phyloP scores from a whole-genome alignment of 2,888 invertebrate genomes.

The Apodemia duryi region DNA sequence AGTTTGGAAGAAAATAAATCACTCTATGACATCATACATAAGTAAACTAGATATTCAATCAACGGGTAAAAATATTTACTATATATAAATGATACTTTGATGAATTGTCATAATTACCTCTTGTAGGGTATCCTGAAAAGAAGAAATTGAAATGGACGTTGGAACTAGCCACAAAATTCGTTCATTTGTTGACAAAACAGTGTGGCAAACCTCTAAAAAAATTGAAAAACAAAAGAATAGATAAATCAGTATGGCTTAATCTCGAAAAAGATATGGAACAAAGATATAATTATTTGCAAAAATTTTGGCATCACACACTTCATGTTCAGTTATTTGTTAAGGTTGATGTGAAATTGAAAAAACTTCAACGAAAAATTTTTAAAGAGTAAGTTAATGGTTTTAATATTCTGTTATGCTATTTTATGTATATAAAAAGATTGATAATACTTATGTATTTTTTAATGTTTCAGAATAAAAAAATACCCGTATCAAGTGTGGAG shows the following conservation, averaged over 20 bases:
- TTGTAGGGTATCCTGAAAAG: constrained; percentile 44
- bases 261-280: constrained; percentile 48
- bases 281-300: constrained; percentile 42
- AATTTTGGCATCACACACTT: constrained; percentile 52
- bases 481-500: constrained; percentile 54
- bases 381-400: constrained; percentile 42
- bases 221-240: constrained; percentile 49
- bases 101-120: background rate
- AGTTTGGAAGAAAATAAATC: too few species aligned
- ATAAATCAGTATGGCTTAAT: constrained; percentile 50
- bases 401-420: too few species aligned
- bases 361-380: constrained; percentile 44
- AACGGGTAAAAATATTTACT: background rate
- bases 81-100: background rate
- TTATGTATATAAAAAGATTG: too few species aligned
- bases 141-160: constrained; percentile 51
- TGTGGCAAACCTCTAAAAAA: constrained; percentile 44
- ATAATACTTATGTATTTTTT: background rate
- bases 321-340: constrained; percentile 59
- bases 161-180: constrained; percentile 46
- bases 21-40: too few species aligned
- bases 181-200: constrained; percentile 47
- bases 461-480: constrained; percentile 45
- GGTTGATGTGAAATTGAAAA: constrained; percentile 46
- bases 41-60: too few species aligned